Evolutionary conservation across 2,888 invertebrate species (phyloP), one percentile per base, ranked within the genome.

Genomic region (Harmothoe impar): DNA sequence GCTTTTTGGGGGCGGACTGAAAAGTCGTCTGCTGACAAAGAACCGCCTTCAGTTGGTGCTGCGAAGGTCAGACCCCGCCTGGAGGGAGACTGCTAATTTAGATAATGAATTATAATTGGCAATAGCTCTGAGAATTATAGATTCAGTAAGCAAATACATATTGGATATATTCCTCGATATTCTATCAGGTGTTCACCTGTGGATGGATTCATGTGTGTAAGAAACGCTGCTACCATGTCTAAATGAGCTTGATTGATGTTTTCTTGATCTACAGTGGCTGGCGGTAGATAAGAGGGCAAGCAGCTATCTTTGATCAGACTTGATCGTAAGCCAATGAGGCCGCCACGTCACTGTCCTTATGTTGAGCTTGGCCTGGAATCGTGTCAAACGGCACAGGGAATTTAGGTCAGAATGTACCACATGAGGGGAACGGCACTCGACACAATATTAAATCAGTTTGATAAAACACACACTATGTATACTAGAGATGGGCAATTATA

Each of bases 41-140:
- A 62, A 62, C 23, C 62, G 7, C 62, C 62, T 62, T 62, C 62
- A 62, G 43, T 62, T 62, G 20, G 62, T 62, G 62, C 62, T 62
- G 7, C 3, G 62, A n/a, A 72, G 72, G 72, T 72, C 72, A 72
- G 29, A 3, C 72, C 20, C 25, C 3, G 72, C 72, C 72, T 15
- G 72, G 0, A 25, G 72, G 5, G 15, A 3, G 25, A 29, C n/a
- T n/a, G 62, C 62, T 62, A 62, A 62, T 62, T 62, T 62, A 62
- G 0, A n/a, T 62, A 62, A 62, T 62, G 62, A 62, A 62, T 20
- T 15, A 62, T 62, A n/a, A 62, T n/a, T 62, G 62, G 3, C 62
- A 15, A 15, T 62, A 62, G 12, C n/a, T 43, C 10, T 43, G 5
- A 43, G 43, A 43, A 43, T 43, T 43, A 43, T 43, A 43, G 10